Evolutionary conservation across 2,888 invertebrate genomes (phyloP).

Genomic region (Parnassius orleans): DNA sequence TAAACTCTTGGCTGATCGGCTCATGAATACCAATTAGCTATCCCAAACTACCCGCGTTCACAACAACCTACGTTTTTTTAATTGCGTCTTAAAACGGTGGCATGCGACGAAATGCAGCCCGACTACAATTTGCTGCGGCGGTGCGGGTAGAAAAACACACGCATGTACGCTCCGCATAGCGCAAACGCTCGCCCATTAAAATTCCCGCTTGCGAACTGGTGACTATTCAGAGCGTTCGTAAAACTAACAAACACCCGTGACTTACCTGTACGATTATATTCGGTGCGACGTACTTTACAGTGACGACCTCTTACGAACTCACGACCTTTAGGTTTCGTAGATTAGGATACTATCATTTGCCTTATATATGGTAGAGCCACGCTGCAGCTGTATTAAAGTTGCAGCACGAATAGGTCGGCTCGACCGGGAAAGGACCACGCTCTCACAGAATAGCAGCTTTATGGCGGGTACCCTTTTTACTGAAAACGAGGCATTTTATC

Average conservation of each 20-base stretch:
- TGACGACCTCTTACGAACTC: no score
- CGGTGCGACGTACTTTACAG: background rate
- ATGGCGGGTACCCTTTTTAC: no score
- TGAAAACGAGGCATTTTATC: no score
- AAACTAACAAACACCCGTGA: slow-evolving; percentile 5
- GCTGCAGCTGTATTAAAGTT: no score
- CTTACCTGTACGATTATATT: background rate
- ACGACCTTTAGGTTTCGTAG: no score
- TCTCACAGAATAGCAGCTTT: no score
- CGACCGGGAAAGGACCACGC: no score
- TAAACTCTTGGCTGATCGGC: no score
- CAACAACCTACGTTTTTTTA: slow-evolving; percentile 22
- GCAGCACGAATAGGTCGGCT: no score
- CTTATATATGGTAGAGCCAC: no score
- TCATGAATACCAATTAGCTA: background rate
- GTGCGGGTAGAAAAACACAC: slow-evolving; percentile 43
- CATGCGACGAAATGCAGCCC: slow-evolving; percentile 49
- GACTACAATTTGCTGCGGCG: slow-evolving; percentile 47
- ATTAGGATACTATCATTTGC: no score
- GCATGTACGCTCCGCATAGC: slow-evolving; percentile 44
- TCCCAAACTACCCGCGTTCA: background rate
- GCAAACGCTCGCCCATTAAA: slow-evolving; percentile 59
- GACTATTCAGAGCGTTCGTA: slow-evolving; percentile 72
- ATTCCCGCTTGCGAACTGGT: slow-evolving; percentile 66
- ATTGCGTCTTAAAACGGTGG: slow-evolving; percentile 35